Evolutionary conservation across 2,797 vertebrate species (phyloP), one percentile per base, ranked within the genome.

Genomic region (Diplodus puntazzo): DNA sequence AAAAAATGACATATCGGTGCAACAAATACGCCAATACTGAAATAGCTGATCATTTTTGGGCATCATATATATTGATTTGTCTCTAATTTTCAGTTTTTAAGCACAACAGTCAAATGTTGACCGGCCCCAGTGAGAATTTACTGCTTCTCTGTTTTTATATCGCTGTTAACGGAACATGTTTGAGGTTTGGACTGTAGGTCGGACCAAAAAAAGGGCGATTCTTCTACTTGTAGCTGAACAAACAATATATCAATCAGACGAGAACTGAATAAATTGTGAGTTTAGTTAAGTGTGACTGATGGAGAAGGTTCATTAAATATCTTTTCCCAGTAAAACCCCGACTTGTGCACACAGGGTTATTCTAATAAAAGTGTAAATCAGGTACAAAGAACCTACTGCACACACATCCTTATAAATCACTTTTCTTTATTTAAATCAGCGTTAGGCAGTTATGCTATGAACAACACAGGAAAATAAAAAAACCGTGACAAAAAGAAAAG

Each of bases 371-470:
- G 39, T 18, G 5, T 34, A 20, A 53, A 57, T 25, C 10, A 49
- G 13, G 20, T 8, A 21, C 45, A 18, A 69, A 67, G 25, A 72
- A 23, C 3, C 20, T 14, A 42, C 7, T 23, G 4, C 7, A 82
- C 75, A 75, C 49, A 50, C 60, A 53, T 95, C 92, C 84, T 92
- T 95, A 95, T 95, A 96, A 97, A 96, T 94, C 93, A 96, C 84
- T 94, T 95, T 94, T 93, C 89, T 96, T 96, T 96, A 96, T 95
- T 96, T 95, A 95, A 96, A 96, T 95, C 95, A 96, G 96, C 93
- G 95, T 94, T 95, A 95, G 91, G 95, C 92, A 95, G 82, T 95
- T 95, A 94, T 93, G 93, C 92, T 92, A 91, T 92, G 88, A 95
- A 94, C 92, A 92, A 92, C 82, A 88, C 73, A 89, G 76, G 93